Base-by-base conservation (phyloP, 2,113 vertebrate genomes). In the Pseudois nayaur region DNA sequence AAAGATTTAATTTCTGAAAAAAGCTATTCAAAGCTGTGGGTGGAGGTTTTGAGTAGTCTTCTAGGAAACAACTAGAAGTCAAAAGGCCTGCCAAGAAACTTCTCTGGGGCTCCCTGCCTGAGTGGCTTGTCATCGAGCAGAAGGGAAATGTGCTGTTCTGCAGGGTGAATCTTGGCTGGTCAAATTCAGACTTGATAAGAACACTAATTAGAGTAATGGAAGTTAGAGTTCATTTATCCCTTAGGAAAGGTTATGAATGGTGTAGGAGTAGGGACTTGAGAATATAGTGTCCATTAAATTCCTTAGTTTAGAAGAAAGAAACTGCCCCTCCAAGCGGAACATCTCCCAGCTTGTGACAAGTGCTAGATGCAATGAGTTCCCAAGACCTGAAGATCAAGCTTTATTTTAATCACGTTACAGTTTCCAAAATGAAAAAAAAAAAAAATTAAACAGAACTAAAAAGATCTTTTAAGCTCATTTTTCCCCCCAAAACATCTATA, bases 161-260 rank as follows among this genome's bases (percentile, higher is more conserved):
- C n/a, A 82, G 83, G 40, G n/a, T 92, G 64, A 93, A 62, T 97
- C 57, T 64, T 91, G 48, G 67, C 54, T 2, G 2, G 67, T 92
- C 48, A 67, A 86, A 91, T 81, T 55, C 87, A 94, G 71, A 89
- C 79, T 96, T 91, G 19, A 60, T 95, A 97, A 95, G 89, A 89
- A 74, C 31, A 54, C 60, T 67, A 81, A 93, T 85, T 55, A 89
- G 48, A 91, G 48, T 45, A 59, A 71, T 87, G 3, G 16, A 91
- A 45, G 33, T 43, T 71, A 31, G 33, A 89, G 60, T 78, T 67
- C 23, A n/a, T 89, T 91, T 93, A 84, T 71, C 29, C 81, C 64
- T 82, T 87, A 50, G 59, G 76, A 84, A 91, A 40, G n/a, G 40
- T 89, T 67, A 54, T 87, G 83, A 92, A 84, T 52, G n/a, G 4